Conservation (phyloP, 2,797 vertebrate species). For the Lepus townsendii region DNA sequence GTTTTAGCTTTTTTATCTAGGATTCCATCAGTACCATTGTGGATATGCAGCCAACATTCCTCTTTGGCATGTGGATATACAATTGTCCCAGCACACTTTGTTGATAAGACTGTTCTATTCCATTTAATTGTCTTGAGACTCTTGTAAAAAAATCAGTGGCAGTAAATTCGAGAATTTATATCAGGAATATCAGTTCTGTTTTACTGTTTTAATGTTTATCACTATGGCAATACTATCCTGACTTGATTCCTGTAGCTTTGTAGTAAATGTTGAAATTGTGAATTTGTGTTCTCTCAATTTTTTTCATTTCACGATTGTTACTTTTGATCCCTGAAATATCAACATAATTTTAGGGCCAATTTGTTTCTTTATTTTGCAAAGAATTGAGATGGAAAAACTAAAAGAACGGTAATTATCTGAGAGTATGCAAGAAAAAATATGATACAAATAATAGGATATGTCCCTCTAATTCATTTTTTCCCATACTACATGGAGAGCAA, state of each 20-base stretch:
- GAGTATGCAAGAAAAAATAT: not conserved
- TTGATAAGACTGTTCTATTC: not conserved
- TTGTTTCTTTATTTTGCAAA: not conserved
- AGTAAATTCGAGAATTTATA: not conserved
- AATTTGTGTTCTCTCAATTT: not conserved
- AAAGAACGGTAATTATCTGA: not conserved
- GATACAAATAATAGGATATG: not conserved
- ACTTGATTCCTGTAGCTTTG: not conserved
- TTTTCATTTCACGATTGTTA: not conserved
- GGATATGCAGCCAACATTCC: not conserved
- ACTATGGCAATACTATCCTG: no score
- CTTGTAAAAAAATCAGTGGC: not conserved
- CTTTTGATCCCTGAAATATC: not conserved
- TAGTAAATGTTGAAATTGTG: slow-evolving; percentile 49
- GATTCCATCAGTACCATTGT: not conserved
- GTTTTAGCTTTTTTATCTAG: not conserved
- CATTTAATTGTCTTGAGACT: not conserved
- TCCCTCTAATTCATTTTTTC: not conserved
- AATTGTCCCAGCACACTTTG: not conserved
- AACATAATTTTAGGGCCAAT: not conserved
- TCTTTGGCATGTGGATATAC: not conserved
- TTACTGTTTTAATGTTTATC: not conserved
- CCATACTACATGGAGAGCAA: not conserved
- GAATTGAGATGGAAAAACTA: not conserved
- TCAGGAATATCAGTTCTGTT: not conserved